Conservation (phyloP, 2,797 vertebrate genomes). For the Kryptopterus vitreolus region DNA sequence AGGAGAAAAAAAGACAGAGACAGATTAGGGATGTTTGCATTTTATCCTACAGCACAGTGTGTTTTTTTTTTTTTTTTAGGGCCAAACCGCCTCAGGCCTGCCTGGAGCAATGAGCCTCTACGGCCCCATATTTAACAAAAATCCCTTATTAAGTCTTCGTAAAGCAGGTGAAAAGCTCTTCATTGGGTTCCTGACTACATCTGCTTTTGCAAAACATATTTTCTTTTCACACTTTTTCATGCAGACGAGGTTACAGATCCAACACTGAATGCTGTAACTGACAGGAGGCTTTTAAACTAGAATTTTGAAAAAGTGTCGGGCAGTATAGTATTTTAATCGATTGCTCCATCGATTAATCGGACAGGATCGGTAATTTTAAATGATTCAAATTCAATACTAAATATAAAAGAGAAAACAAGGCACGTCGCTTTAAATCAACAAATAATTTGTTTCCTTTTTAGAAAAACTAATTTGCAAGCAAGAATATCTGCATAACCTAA, state of each 20-base stretch:
- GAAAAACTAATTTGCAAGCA: too few species aligned
- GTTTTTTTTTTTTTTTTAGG: neutral
- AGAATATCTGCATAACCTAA: too few species aligned
- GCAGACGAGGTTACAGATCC: neutral
- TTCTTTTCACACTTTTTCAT: neutral
- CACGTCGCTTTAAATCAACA: too few species aligned
- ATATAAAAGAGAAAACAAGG: too few species aligned
- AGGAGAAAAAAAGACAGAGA: neutral
- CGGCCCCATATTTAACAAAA: neutral
- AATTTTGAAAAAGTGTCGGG: too few species aligned
- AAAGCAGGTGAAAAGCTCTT: neutral
- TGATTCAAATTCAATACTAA: too few species aligned
- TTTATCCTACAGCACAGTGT: slow-evolving; percentile 20
- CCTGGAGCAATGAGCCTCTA: neutral
- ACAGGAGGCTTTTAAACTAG: too few species aligned
- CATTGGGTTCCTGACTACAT: neutral
- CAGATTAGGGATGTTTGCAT: slow-evolving; percentile 10
- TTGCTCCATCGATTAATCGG: too few species aligned
- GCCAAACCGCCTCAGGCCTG: neutral
- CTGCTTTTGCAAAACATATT: neutral
- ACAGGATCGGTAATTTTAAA: too few species aligned
- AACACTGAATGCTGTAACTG: too few species aligned
- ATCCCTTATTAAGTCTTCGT: neutral
- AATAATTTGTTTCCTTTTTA: too few species aligned
- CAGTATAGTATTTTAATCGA: too few species aligned